phyloP scores from a whole-genome alignment of 2,113 vertebrate species.

The Mugil cephalus region DNA sequence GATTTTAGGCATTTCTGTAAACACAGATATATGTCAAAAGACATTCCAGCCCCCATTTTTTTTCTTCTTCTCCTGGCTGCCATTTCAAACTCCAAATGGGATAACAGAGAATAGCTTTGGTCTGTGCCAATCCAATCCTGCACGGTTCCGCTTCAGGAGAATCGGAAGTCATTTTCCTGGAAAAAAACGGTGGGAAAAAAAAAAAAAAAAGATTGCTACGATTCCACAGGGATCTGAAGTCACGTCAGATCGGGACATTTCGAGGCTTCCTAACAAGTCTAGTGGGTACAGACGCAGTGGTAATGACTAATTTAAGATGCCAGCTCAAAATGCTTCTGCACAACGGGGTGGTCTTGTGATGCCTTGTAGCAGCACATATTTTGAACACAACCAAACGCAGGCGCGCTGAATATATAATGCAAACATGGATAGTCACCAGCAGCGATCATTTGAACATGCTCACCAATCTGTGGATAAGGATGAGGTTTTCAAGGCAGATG shows the following conservation, averaged over 20 bases:
- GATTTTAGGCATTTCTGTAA: constrained; percentile 58
- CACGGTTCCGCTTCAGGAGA: constrained; percentile 74
- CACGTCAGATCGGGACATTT: constrained; percentile 68
- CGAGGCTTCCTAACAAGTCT: constrained; percentile 58
- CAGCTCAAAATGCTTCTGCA: constrained; percentile 43
- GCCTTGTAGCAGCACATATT: constrained; percentile 43
- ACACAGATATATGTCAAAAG: constrained; percentile 57
- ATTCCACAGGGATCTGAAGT: constrained; percentile 64
- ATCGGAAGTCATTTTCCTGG: constrained; percentile 73
- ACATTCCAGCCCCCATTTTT: constrained; percentile 47
- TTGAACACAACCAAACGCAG: constrained; percentile 29
- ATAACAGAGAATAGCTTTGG: constrained; percentile 61
- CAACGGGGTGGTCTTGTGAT: constrained; percentile 45
- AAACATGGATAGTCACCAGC: constrained; percentile 36
- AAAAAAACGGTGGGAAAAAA: constrained; percentile 30
- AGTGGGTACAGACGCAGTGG: constrained; percentile 43
- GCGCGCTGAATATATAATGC: constrained; percentile 7
- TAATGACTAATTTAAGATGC: constrained; percentile 68
- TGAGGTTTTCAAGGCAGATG: constrained; percentile 67
- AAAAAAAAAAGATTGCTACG: constrained; percentile 63
- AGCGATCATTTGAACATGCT: constrained; percentile 1
- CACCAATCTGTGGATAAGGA: constrained; percentile 56
- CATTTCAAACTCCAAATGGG: constrained; percentile 68
- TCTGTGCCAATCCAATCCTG: constrained; percentile 74
- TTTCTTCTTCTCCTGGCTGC: constrained; percentile 53